A percentile compares a stretch with the other conserved stretches of the same genome.
These are phyloP conservation scores for Aix galericulata DNA, from an alignment of 2,113 vertebrate species.

Conservation along the genomic window DNA sequence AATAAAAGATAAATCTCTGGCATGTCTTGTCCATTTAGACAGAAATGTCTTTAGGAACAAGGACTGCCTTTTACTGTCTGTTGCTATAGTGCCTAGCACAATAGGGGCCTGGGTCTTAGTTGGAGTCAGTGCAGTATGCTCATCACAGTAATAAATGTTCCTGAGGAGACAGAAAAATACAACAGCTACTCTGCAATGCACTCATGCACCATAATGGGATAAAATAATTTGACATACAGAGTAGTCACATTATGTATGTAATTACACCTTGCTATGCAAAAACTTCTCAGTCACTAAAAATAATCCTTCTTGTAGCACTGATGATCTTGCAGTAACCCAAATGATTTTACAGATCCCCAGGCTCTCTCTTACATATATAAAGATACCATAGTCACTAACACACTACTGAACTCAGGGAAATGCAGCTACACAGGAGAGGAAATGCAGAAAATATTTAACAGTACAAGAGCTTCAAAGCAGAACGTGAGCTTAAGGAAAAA, in stretches of 20 bases:
- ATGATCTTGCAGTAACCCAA: neutral
- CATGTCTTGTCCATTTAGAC: neutral
- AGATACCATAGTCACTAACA: neutral
- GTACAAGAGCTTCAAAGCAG: neutral
- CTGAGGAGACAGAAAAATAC: neutral
- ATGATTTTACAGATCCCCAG: neutral
- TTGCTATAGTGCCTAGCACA: slow-evolving; percentile 41
- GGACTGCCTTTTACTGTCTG: neutral
- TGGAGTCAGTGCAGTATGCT: neutral
- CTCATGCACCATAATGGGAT: neutral
- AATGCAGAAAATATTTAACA: neutral
- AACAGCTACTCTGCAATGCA: neutral
- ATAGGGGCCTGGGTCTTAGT: neutral
- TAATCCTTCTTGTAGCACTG: neutral
- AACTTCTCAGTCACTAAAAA: neutral
- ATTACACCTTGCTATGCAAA: neutral
- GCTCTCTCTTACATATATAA: neutral
- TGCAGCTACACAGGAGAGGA: neutral
- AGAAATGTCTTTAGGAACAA: slow-evolving; percentile 18
- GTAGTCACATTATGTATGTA: neutral
- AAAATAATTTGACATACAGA: neutral
- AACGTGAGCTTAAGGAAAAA: neutral
- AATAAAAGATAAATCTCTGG: slow-evolving; percentile 1
- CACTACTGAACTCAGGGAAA: neutral
- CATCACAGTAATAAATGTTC: neutral